Evolutionary conservation across 2,888 invertebrate species (phyloP).

Genomic region (Coelogynopora nodosa): DNA sequence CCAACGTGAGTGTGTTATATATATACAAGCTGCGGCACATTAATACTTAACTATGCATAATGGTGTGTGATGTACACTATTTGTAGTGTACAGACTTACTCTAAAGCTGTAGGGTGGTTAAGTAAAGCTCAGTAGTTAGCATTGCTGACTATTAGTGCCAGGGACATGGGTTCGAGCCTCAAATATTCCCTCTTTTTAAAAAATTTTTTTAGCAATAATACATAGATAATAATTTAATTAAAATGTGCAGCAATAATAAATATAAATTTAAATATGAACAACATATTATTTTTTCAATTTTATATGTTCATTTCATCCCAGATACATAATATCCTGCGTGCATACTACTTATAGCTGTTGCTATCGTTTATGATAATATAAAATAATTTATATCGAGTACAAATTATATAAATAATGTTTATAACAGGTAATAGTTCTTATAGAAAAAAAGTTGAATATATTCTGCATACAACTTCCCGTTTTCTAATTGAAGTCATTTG

Average conservation of each 20-base stretch:
- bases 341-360: neutral
- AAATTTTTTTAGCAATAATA: too few relatives aligned
- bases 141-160: neutral
- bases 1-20: conserved; percentile 32
- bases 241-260: neutral
- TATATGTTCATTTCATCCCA: neutral
- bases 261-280: neutral
- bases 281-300: neutral
- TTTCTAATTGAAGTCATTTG: neutral
- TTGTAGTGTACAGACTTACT: too few relatives aligned
- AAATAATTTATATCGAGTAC: neutral
- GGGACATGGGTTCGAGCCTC: neutral
- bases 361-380: neutral
- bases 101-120: too few relatives aligned
- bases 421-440: neutral
- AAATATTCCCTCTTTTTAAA: neutral
- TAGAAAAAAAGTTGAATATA: neutral
- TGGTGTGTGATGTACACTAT: too few relatives aligned
- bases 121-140: neutral
- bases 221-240: neutral
- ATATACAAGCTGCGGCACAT: too few relatives aligned
- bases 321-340: neutral
- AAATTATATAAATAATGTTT: neutral
- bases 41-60: too few relatives aligned
- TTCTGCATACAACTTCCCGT: neutral